phyloP scores from a whole-genome alignment of 2,797 vertebrate species.

The Chelidonichthys spinosus region DNA sequence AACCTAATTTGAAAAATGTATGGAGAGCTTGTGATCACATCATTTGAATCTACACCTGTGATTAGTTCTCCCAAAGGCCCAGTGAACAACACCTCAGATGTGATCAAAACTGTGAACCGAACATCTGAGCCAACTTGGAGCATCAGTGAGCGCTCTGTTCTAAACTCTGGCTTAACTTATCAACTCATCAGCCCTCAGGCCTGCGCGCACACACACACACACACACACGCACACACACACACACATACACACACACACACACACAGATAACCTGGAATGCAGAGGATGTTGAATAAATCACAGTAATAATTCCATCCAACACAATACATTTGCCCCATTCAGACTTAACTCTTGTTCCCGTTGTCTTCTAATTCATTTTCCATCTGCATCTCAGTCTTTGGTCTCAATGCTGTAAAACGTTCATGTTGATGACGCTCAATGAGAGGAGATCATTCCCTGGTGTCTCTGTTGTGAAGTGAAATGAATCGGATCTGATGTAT shows the following conservation, averaged over 20 bases:
- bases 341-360: not conserved
- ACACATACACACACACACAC: not conserved
- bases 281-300: not conserved
- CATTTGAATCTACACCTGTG: too few species aligned
- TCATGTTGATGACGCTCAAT: not conserved
- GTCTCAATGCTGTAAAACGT: not conserved
- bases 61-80: too few species aligned
- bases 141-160: conserved; percentile 13
- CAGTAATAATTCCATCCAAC: not conserved
- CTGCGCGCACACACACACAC: not conserved
- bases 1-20: too few species aligned
- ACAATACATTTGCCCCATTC: not conserved
- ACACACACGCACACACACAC: not conserved
- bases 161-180: conserved; percentile 33
- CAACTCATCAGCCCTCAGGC: conserved; percentile 37
- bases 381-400: not conserved
- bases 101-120: conserved; percentile 10
- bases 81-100: not conserved
- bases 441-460: not conserved
- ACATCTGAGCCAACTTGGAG: conserved; percentile 20
- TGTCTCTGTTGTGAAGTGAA: not conserved
- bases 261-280: not conserved
- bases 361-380: not conserved
- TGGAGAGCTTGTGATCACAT: not conserved
- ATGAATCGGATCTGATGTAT: not conserved